Evolutionary conservation across 2,888 invertebrate species (phyloP).

Genomic region (Drosophila greeni): DNA sequence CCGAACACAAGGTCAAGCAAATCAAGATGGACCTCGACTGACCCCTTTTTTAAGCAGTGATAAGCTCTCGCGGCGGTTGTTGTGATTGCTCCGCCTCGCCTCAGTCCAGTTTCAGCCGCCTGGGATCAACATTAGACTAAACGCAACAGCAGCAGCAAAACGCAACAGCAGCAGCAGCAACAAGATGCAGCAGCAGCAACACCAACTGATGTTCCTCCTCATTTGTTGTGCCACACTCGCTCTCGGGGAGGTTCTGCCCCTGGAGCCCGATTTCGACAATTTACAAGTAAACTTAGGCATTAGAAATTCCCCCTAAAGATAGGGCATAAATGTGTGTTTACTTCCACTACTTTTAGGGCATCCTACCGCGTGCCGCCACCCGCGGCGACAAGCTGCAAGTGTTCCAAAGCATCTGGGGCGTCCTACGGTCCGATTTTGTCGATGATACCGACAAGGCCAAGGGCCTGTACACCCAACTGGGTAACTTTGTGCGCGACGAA

Average conservation of each 20-base stretch:
- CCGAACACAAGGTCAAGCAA: slow-evolving; percentile 15
- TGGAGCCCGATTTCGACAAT: slow-evolving; percentile 28
- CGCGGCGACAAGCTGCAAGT: slow-evolving; percentile 42
- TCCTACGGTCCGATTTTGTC: slow-evolving; percentile 39
- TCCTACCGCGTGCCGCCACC: slow-evolving; percentile 28
- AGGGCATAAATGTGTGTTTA: too few relatives aligned
- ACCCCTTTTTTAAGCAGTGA: slow-evolving; percentile 4
- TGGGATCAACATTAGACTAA: background rate
- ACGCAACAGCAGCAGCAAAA: background rate
- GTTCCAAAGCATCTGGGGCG: slow-evolving; percentile 46
- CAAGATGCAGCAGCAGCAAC: slow-evolving; percentile 16
- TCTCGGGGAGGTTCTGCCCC: slow-evolving; percentile 2
- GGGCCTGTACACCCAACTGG: slow-evolving; percentile 33
- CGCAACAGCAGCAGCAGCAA: background rate
- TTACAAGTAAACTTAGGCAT: slow-evolving; percentile 9
- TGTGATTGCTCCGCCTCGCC: background rate
- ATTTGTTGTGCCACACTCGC: background rate
- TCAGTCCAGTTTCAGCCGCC: too few relatives aligned
- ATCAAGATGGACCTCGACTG: slow-evolving; percentile 28
- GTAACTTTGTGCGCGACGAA: slow-evolving; percentile 26
- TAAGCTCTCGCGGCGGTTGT: slow-evolving; percentile 1
- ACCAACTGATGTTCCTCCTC: background rate
- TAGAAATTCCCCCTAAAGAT: too few relatives aligned
- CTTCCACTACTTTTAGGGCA: background rate
- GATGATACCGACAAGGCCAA: slow-evolving; percentile 42